Conservation (phyloP, 2,113 vertebrate species). For the Argyrosomus japonicus region DNA sequence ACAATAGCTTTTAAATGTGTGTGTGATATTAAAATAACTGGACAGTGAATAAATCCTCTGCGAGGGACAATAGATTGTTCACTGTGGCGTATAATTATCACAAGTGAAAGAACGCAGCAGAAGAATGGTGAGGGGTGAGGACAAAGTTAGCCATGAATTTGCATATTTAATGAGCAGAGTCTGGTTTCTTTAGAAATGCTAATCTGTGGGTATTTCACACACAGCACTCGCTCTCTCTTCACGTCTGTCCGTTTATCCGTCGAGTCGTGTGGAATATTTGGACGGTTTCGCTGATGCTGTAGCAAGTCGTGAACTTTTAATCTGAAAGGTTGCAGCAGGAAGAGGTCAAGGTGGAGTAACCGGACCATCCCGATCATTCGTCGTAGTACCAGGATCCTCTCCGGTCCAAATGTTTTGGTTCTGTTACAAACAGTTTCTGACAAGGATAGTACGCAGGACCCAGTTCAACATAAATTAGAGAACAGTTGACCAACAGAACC, state of each 20-base stretch:
- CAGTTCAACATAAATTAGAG: no score
- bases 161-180: not conserved
- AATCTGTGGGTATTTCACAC: not conserved
- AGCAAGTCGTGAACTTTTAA: no score
- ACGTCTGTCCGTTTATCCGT: not conserved
- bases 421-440: no score
- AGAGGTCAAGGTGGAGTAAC: no score
- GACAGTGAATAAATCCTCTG: constrained; percentile 8
- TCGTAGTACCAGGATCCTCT: no score
- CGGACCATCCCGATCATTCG: no score
- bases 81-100: constrained; percentile 26
- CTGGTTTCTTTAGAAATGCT: not conserved
- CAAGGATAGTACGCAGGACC: no score
- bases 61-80: constrained; percentile 30
- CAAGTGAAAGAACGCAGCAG: not conserved
- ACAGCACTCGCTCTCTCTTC: not conserved
- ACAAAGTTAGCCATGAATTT: not conserved
- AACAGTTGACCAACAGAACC: no score
- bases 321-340: no score
- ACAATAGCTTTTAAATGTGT: not conserved
- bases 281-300: no score
- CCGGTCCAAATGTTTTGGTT: no score
- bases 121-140: not conserved
- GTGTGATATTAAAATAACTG: not conserved
- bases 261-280: no score